phyloP scores from a whole-genome alignment of 2,113 vertebrate genomes.

The Amphiprion percula region DNA sequence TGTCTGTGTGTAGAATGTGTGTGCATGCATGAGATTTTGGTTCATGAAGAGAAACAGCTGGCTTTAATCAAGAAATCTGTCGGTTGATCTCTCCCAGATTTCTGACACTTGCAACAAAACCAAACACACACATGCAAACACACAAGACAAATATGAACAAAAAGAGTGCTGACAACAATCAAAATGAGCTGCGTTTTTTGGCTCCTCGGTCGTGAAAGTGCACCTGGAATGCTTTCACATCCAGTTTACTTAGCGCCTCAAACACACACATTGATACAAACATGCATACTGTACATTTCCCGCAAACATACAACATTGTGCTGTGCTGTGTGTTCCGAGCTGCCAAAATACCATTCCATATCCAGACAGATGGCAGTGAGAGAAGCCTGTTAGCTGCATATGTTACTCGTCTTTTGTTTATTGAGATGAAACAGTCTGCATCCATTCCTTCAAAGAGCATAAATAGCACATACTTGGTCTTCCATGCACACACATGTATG shows the following conservation, averaged over 20 bases:
- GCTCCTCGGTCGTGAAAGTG: neutral
- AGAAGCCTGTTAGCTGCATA: conserved; percentile 49
- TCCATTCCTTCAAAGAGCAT: conserved; percentile 38
- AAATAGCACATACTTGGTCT: conserved; percentile 24
- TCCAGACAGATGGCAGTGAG: conserved; percentile 52
- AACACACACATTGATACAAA: conserved; percentile 1
- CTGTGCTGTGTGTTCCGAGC: neutral
- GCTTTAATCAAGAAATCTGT: conserved; percentile 67
- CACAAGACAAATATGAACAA: conserved; percentile 1
- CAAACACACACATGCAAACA: conserved; percentile 6
- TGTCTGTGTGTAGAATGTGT: neutral
- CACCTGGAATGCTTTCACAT: neutral
- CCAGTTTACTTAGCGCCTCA: neutral
- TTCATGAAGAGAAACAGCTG: conserved; percentile 72
- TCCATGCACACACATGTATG: neutral
- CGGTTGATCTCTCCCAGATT: conserved; percentile 47
- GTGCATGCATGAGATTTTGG: conserved; percentile 36
- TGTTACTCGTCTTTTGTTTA: conserved; percentile 52
- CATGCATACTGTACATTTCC: neutral
- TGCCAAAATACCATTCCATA: conserved; percentile 39
- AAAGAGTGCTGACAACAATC: neutral
- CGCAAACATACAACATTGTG: conserved; percentile 5
- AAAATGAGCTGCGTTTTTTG: neutral
- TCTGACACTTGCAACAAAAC: neutral
- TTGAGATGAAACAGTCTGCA: conserved; percentile 26